Evolutionary conservation across 2,888 invertebrate species (phyloP), one percentile per base, ranked within the genome.

Genomic region (Prosapia bicincta): DNA sequence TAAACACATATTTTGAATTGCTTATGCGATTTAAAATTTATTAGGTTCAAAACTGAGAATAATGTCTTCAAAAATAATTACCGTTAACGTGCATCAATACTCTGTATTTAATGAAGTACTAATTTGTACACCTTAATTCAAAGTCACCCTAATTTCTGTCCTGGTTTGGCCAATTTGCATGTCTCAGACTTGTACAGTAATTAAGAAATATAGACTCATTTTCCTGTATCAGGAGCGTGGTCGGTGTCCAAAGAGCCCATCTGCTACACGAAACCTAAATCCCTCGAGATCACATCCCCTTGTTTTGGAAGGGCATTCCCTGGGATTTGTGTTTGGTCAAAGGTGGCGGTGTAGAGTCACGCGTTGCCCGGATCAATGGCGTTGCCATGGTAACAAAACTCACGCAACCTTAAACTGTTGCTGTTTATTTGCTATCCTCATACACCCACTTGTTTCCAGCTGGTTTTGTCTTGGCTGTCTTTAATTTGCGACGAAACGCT

Each of bases 271-370:
- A 54, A 54, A 54, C 54, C 54, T 20, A 54, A 54, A 54, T 54
- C 54, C 54, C 54, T 20, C 54, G 54, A 20, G 54, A 54, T 20
- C 20, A 5, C 20, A 20, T 54, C 54, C 54, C 54, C 54, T 54
- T 54, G 54, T 54, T 54, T 30, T 9, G 30, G 30, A 30, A 30
- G 30, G 30, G 30, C 30, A 30, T 30, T 54, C 54, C 54, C 54
- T 54, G 54, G 54, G 54, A 54, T 54, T 54, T 54, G 54, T 54
- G 54, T 54, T 54, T 54, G 54, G 54, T 54, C 54, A 54, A 54
- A 54, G 54, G 54, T 54, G 54, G 54, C 54, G 20, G 54, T 54
- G 54, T 54, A 9, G 54, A 54, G 54, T 54, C 54, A 54, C 54
- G 54, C 20, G 54, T 54, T 54, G 54, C 20, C n/a, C 54, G 54